Evolutionary conservation across 2,888 invertebrate species (phyloP).

Genomic region (Papilio demoleus): DNA sequence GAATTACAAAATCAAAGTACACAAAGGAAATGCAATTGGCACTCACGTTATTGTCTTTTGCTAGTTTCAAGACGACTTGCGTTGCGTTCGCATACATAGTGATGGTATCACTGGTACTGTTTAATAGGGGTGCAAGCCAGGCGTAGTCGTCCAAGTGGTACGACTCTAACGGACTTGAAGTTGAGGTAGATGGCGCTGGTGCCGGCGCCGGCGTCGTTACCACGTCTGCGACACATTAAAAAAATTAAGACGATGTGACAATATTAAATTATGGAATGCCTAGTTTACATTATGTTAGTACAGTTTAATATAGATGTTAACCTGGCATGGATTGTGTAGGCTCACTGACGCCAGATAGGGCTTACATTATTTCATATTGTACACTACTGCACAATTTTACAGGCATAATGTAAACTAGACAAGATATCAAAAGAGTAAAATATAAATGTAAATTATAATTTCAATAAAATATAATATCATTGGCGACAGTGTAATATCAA

Average conservation of each 20-base stretch:
- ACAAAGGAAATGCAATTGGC: background rate
- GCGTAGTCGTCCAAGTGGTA: conserved; percentile 60
- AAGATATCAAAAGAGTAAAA: conserved; percentile 2
- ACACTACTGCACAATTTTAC: too few species aligned
- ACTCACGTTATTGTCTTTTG: conserved; percentile 58
- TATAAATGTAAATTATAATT: too few species aligned
- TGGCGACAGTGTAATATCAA: conserved; percentile 30
- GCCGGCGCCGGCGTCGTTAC: conserved; percentile 4
- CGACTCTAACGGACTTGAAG: conserved; percentile 42
- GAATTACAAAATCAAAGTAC: background rate
- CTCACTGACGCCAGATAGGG: too few species aligned
- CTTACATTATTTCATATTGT: too few species aligned
- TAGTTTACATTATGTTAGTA: too few species aligned
- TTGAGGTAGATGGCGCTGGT: conserved; percentile 15
- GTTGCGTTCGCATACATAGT: conserved; percentile 57
- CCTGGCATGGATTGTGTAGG: too few species aligned
- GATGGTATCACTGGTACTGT: conserved; percentile 52
- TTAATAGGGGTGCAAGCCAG: conserved; percentile 60
- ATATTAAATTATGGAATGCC: background rate
- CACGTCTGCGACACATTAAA: background rate
- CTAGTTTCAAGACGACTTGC: conserved; percentile 56
- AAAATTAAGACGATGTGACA: background rate
- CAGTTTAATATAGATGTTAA: too few species aligned
- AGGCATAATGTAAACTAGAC: too few species aligned
- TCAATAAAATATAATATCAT: conserved; percentile 8